Evolutionary conservation across 2,113 vertebrate genomes (phyloP).

Genomic region (Cynopterus brachyotis): DNA sequence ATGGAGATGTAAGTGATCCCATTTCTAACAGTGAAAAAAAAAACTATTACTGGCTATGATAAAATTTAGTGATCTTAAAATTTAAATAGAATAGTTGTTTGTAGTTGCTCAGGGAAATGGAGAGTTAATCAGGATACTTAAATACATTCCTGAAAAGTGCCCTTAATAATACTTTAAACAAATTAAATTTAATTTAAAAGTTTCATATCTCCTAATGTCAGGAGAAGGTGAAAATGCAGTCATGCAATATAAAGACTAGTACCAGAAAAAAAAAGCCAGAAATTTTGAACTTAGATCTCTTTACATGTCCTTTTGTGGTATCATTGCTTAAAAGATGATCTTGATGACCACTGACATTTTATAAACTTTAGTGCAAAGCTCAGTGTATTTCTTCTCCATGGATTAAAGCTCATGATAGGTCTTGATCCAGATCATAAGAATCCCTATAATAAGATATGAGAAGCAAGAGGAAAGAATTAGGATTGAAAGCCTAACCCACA

Average conservation of each 20-base stretch:
- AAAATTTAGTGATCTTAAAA: slow-evolving; percentile 55
- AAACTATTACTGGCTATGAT: slow-evolving; percentile 33
- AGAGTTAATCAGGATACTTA: slow-evolving; percentile 46
- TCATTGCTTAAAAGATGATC: slow-evolving; percentile 5
- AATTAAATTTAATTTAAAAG: slow-evolving; percentile 39
- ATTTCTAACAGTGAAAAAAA: slow-evolving; percentile 24
- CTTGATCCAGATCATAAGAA: slow-evolving; percentile 43
- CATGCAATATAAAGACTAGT: neutral
- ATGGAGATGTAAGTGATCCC: neutral
- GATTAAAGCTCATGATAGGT: slow-evolving; percentile 12
- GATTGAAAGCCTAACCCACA: slow-evolving; percentile 14
- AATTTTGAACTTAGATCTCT: neutral
- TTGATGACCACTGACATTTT: slow-evolving; percentile 21
- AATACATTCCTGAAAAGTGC: slow-evolving; percentile 49
- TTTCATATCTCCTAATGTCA: slow-evolving; percentile 7
- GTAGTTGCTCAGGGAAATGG: slow-evolving; percentile 34
- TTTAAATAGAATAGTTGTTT: slow-evolving; percentile 55
- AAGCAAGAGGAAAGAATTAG: neutral
- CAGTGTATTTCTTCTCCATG: neutral
- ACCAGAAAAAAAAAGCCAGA: neutral
- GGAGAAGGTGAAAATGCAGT: neutral
- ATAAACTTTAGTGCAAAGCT: neutral
- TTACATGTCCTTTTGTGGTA: neutral
- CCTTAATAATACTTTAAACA: slow-evolving; percentile 4
- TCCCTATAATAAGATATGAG: slow-evolving; percentile 35